phyloP scores from a whole-genome alignment of 2,888 invertebrate species.

The Hyles lineata region DNA sequence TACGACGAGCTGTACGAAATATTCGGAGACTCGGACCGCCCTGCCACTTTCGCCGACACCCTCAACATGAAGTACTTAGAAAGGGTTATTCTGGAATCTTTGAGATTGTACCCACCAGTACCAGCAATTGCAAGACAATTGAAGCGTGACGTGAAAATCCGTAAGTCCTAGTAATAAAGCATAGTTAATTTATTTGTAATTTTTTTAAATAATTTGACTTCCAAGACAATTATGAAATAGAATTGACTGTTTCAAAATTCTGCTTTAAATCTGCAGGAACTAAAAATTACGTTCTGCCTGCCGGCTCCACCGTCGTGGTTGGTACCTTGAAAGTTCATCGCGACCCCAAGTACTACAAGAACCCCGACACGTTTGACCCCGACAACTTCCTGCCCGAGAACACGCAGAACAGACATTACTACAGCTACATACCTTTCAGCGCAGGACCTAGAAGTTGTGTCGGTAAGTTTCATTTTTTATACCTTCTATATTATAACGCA shows the following conservation, averaged over 20 bases:
- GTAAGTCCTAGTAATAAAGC: constrained; percentile 61
- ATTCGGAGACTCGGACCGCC: constrained; percentile 91
- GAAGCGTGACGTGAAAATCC: constrained; percentile 88
- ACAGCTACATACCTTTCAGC: constrained; percentile 92
- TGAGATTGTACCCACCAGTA: constrained; percentile 92
- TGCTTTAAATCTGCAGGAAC: constrained; percentile 72
- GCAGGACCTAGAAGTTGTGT: constrained; percentile 93
- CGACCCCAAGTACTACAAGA: constrained; percentile 86
- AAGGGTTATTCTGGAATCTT: constrained; percentile 90
- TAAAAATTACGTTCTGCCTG: constrained; percentile 87
- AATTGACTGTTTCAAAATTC: too few relatives aligned
- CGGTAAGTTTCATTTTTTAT: constrained; percentile 72
- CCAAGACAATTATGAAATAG: too few relatives aligned
- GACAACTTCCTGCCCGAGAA: constrained; percentile 92
- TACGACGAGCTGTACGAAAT: constrained; percentile 90
- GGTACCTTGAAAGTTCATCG: constrained; percentile 89
- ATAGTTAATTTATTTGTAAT: neutral
- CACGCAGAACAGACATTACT: constrained; percentile 90
- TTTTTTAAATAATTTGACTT: neutral
- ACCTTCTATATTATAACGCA: neutral
- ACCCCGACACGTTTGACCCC: constrained; percentile 90
- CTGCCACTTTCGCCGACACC: constrained; percentile 91
- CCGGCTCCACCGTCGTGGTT: constrained; percentile 88
- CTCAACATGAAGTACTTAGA: constrained; percentile 93
- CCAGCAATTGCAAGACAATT: constrained; percentile 90